Evolutionary conservation across 2,113 vertebrate species (phyloP), one percentile per base, ranked within the genome.

Genomic region (Cranoglanis bouderius): DNA sequence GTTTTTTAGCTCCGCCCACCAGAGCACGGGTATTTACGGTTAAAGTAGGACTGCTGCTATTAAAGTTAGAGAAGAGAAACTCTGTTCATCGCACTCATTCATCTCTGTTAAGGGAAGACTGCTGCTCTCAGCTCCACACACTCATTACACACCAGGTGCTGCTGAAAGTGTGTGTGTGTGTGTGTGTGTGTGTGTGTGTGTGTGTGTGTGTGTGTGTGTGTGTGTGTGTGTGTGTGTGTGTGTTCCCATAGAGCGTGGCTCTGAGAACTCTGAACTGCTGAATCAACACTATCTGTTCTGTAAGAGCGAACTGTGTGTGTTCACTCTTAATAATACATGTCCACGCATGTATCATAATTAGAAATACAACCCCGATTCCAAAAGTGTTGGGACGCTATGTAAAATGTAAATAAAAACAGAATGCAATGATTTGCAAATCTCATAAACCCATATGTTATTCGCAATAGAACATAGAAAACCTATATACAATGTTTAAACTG

Each of bases 201-300:
- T 59, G 57, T 29, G 70, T 87, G 53, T 84, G 70, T 38, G 67
- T 70, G 67, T 70, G 67, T 84, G 82, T 84, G 82, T 84, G 82
- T 83, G 82, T 83, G 57, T 65, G 82, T 87, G 53, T 78, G 21
- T 77, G 72, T 57, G 85, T 75, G 21, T 86, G 70, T n/a, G 49
- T 63, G 26, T 61, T 1, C 6, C 0, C 8, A 21, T 59, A 24
- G 18, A 59, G 18, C 19, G 21, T 59, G 57, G 57, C 21, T 59
- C 19, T 59, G 4, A 59, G 57, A 59, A 59, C 57, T 59, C 57
- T 59, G 24, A 61, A 5, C 24, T 26, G 24, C 59, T 61, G 59
- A 61, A 8, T 61, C 59, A 7, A 8, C 59, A 61, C 24, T 16
- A 16, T 61, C 57, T 61, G 57, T 61, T 21, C 57, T 26, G 8